phyloP scores from a whole-genome alignment of 2,888 invertebrate genomes.

The Hydriomena furcata region DNA sequence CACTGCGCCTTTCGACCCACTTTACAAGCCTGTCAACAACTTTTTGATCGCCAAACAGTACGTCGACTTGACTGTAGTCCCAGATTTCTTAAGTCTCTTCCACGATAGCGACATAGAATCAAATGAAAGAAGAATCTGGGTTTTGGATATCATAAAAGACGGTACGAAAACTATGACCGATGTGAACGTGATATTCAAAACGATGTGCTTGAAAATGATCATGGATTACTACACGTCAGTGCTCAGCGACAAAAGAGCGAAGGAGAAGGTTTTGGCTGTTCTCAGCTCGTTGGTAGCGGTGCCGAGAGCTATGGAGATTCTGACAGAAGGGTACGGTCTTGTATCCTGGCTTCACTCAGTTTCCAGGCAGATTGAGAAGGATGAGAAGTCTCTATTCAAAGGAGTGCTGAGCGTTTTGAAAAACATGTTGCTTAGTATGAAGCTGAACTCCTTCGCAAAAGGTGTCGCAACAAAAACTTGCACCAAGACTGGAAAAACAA shows the following conservation, averaged over 20 bases:
- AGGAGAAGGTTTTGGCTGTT: slow-evolving; percentile 86
- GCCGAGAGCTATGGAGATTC: slow-evolving; percentile 85
- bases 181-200: slow-evolving; percentile 88
- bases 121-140: slow-evolving; percentile 88
- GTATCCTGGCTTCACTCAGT: slow-evolving; percentile 86
- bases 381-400: slow-evolving; percentile 53
- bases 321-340: slow-evolving; percentile 87
- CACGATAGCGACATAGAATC: slow-evolving; percentile 90
- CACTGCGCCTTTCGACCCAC: slow-evolving; percentile 88
- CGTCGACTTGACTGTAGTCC: slow-evolving; percentile 90
- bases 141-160: slow-evolving; percentile 89
- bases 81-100: slow-evolving; percentile 93
- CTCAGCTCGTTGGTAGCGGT: slow-evolving; percentile 85
- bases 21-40: slow-evolving; percentile 91
- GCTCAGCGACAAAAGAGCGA: slow-evolving; percentile 85
- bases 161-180: slow-evolving; percentile 91
- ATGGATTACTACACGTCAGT: slow-evolving; percentile 87
- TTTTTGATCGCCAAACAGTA: slow-evolving; percentile 91
- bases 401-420: slow-evolving; percentile 51
- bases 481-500: slow-evolving; percentile 35
- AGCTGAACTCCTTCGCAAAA: slow-evolving; percentile 54
- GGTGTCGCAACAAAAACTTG: slow-evolving; percentile 41
- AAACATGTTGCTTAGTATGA: slow-evolving; percentile 60
- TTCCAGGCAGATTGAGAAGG: slow-evolving; percentile 50
- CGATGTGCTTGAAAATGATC: slow-evolving; percentile 90